Base-by-base conservation (phyloP, 2,888 invertebrate genomes). In the Orthosia gracilis region DNA sequence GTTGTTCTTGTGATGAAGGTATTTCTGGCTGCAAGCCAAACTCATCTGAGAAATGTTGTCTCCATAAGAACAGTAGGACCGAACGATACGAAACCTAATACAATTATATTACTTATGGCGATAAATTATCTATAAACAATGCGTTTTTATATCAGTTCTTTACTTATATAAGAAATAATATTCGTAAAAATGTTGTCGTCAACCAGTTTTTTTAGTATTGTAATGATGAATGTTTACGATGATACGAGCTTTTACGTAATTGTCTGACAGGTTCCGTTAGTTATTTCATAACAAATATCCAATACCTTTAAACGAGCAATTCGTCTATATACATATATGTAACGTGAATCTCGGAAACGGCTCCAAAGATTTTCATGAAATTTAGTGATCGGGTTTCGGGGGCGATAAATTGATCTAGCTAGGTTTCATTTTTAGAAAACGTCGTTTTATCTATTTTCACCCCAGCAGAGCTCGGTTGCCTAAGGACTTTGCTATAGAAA, bases 161-260 rank as follows among this genome's bases (percentile, higher is more conserved):
- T 50, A 45, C 17, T 73, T 1, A 58, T 54, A 26, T 40, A 59
- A 59, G 13, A 40, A 58, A 59, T n/a, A 61, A 21, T 0, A 15
- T 17, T 15, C 40, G 15, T 3, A 61, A 45, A 45, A 67, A 49
- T 50, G 47, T 23, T 47, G 75, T 75, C 55, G 23, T 52, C 9
- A 59, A 61, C 72, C 57, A 70, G 84, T 82, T 82, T 82, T 61
- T 68, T n/a, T 2, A n/a, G 26, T 49, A 74, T 74, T 63, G 62
- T 75, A 52, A 55, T 67, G 83, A 71, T 82, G 76, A 21, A 61
- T 61, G 61, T 45, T 63, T 21, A 40, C 40, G 40, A 40, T 40
- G 21, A 40, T 49, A 59, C 65, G 57, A 68, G 64, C 31, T 71
- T 69, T 83, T 80, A 84, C 66, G 80, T 76, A 84, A 84, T 80